These are phyloP conservation scores for Artibeus jamaicensis DNA, from an alignment of 2,797 vertebrate species.

Conservation along the genomic window DNA sequence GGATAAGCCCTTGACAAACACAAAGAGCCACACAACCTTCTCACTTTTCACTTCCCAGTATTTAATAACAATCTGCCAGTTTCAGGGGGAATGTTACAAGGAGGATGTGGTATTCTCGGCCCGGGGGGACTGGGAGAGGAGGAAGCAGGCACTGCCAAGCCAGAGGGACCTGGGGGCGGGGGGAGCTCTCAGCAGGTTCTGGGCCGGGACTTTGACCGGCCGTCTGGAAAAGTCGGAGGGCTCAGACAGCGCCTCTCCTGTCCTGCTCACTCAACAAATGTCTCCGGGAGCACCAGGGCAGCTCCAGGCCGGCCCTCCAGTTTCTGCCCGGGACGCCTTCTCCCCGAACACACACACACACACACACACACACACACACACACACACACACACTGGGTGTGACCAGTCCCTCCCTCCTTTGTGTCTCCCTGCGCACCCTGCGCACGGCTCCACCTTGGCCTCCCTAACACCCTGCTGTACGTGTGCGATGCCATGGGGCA, in stretches of 20 bases:
- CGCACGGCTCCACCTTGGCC: not conserved
- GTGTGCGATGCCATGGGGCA: not conserved
- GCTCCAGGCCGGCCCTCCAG: not conserved
- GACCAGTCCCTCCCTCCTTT: not conserved
- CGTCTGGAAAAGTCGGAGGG: not conserved
- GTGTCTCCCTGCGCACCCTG: not conserved
- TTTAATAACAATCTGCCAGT: constrained; percentile 8
- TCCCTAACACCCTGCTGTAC: not conserved
- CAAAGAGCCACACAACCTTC: not conserved
- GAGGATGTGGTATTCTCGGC: not conserved
- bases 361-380: not conserved
- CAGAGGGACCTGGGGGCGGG: not conserved
- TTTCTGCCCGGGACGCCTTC: not conserved
- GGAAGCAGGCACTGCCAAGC: not conserved
- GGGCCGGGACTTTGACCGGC: not conserved
- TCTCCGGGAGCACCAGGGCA: rapidly evolving
- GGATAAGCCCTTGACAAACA: constrained; percentile 20
- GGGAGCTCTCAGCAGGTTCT: not conserved
- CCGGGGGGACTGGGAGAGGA: not conserved
- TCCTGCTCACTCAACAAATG: not conserved
- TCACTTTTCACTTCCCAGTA: not conserved
- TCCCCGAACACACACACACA: not conserved
- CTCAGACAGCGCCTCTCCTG: not conserved
- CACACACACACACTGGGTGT: not conserved
- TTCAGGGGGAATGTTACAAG: not conserved